These are phyloP conservation scores for Ornithoptera alexandrae DNA, from an alignment of 2,888 invertebrate genomes.

Conservation along the genomic window DNA sequence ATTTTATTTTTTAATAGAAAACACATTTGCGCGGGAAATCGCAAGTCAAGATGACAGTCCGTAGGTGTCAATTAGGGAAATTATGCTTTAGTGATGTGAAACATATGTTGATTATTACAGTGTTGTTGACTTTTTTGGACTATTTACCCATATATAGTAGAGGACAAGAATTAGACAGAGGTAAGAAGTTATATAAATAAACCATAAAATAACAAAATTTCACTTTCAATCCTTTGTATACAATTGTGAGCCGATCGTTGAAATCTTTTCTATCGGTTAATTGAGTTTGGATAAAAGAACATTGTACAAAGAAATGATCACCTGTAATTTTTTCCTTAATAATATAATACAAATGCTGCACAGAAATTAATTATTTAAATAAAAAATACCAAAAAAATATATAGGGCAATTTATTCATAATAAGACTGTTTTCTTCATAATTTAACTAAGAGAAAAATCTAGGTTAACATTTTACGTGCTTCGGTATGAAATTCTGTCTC, in stretches of 20 bases:
- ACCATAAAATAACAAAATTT: background rate
- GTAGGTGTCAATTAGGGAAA: slow-evolving; percentile 61
- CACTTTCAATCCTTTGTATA: background rate
- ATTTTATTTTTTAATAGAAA: slow-evolving; percentile 36
- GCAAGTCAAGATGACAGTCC: slow-evolving; percentile 70
- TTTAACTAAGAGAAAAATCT: too few relatives aligned
- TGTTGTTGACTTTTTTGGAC: slow-evolving; percentile 63
- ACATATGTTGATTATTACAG: slow-evolving; percentile 57
- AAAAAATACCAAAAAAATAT: too few relatives aligned
- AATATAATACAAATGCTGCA: background rate
- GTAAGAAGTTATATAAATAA: slow-evolving; percentile 41
- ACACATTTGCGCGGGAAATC: slow-evolving; percentile 51
- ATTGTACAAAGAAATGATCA: background rate
- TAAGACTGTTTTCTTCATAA: too few relatives aligned
- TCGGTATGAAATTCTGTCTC: too few relatives aligned
- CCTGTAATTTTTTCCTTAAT: background rate
- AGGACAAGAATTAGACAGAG: slow-evolving; percentile 59
- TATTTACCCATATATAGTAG: slow-evolving; percentile 52
- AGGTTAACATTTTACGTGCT: too few relatives aligned
- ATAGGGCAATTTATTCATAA: too few relatives aligned
- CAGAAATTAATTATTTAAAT: too few relatives aligned
- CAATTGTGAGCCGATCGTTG: background rate
- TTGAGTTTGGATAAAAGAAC: background rate
- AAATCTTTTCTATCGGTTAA: background rate
- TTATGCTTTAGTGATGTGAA: slow-evolving; percentile 66